These are phyloP conservation scores for Encarsia formosa DNA, from an alignment of 2,888 invertebrate species.

Conservation along the genomic window DNA sequence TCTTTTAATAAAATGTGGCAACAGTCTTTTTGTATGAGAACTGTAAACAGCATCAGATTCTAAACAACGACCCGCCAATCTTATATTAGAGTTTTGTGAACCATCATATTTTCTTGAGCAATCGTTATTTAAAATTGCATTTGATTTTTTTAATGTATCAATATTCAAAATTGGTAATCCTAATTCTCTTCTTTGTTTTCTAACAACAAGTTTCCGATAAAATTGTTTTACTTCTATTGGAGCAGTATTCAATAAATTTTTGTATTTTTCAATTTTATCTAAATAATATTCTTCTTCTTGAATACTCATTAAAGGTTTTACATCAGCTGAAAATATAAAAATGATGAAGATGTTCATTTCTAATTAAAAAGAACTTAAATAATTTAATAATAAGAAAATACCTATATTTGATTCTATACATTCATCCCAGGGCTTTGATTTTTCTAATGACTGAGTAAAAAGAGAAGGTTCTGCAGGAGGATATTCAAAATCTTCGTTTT, in stretches of 20 bases:
- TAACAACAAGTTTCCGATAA: slow-evolving; percentile 58
- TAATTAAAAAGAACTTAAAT: slow-evolving; percentile 5
- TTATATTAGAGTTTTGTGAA: no score
- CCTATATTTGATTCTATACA: slow-evolving; percentile 19
- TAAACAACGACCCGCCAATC: slow-evolving; percentile 56
- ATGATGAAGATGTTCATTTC: not conserved
- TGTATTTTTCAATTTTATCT: slow-evolving; percentile 39
- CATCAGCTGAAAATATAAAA: slow-evolving; percentile 31
- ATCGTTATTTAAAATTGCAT: slow-evolving; percentile 43
- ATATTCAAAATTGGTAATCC: slow-evolving; percentile 58
- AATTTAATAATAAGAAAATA: slow-evolving; percentile 5
- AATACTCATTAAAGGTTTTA: slow-evolving; percentile 48
- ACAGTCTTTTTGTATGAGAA: slow-evolving; percentile 64
- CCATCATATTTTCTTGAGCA: no score
- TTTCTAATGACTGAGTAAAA: slow-evolving; percentile 45
- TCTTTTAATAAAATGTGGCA: slow-evolving; percentile 81
- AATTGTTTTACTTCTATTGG: slow-evolving; percentile 51
- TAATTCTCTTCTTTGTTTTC: slow-evolving; percentile 58
- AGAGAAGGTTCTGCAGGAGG: slow-evolving; percentile 37
- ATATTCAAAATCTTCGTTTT: slow-evolving; percentile 31
- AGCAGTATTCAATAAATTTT: slow-evolving; percentile 36
- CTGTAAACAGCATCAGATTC: slow-evolving; percentile 62
- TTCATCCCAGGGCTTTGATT: slow-evolving; percentile 53
- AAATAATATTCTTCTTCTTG: slow-evolving; percentile 54
- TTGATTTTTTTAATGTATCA: slow-evolving; percentile 50